phyloP scores from a whole-genome alignment of 2,113 vertebrate species.

The Lynx canadensis region DNA sequence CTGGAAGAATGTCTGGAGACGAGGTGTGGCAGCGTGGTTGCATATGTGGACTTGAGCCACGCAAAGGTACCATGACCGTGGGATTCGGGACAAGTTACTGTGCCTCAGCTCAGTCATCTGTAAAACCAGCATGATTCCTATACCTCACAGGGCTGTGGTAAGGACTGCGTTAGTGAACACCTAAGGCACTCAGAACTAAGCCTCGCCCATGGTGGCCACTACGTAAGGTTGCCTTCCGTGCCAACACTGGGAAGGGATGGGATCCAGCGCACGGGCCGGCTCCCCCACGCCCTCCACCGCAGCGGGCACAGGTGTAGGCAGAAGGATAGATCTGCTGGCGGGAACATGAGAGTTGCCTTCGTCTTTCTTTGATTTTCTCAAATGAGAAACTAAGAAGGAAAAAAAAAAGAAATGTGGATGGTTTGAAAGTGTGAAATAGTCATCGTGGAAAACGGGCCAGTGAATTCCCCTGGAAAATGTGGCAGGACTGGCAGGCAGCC shows the following conservation, averaged over 20 bases:
- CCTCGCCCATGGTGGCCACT: background rate
- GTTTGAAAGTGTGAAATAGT: background rate
- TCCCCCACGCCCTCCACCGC: background rate
- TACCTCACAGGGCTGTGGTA: background rate
- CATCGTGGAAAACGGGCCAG: background rate
- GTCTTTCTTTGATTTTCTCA: background rate
- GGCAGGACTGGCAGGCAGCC: background rate
- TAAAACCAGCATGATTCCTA: background rate
- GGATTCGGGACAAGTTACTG: background rate
- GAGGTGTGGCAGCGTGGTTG: fast-evolving
- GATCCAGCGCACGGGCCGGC: background rate
- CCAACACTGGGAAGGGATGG: background rate
- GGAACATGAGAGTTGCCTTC: background rate
- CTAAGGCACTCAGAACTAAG: background rate
- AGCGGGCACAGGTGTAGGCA: background rate
- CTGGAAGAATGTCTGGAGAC: background rate
- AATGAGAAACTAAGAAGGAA: background rate
- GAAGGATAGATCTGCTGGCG: background rate
- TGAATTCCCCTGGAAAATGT: background rate
- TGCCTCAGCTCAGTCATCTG: too few relatives aligned
- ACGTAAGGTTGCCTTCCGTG: background rate
- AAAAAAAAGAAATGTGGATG: background rate
- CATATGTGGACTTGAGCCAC: background rate
- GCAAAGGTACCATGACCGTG: background rate
- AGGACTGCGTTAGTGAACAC: background rate